These are phyloP conservation scores for Serranochromis macrocephalus DNA, from an alignment of 2,113 vertebrate species.

Conservation along the genomic window DNA sequence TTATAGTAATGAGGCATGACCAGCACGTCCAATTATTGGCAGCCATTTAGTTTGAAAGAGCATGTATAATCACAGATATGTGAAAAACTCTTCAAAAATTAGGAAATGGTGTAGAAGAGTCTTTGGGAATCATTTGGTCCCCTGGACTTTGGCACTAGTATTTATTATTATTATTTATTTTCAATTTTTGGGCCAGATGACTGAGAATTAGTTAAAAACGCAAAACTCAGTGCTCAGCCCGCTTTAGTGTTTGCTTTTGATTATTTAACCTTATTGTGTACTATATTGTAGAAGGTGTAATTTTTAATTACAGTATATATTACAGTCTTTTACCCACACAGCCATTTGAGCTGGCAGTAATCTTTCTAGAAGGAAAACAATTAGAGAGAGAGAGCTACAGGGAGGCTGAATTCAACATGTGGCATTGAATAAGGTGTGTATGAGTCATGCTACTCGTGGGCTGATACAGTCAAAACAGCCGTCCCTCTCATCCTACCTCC, in stretches of 20 bases:
- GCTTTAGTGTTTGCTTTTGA: neutral
- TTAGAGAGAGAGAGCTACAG: neutral
- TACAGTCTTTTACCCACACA: neutral
- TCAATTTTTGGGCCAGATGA: neutral
- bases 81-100: neutral
- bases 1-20: neutral
- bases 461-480: slow-evolving; percentile 30
- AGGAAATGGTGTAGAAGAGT: neutral
- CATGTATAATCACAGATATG: neutral
- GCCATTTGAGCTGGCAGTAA: neutral
- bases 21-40: neutral
- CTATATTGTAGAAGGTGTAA: neutral
- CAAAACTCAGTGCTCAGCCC: neutral
- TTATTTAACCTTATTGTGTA: neutral
- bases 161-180: neutral
- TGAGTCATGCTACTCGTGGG: slow-evolving; percentile 47
- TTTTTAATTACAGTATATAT: neutral
- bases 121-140: neutral
- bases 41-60: neutral
- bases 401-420: neutral
- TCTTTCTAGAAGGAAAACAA: slow-evolving; percentile 11
- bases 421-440: slow-evolving; percentile 19
- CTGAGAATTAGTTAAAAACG: neutral
- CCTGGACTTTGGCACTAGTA: neutral
- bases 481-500: neutral